These are phyloP conservation scores for Drosophila quadrilineata DNA, from an alignment of 1,140 invertebrate genomes.

Conservation along the genomic window DNA sequence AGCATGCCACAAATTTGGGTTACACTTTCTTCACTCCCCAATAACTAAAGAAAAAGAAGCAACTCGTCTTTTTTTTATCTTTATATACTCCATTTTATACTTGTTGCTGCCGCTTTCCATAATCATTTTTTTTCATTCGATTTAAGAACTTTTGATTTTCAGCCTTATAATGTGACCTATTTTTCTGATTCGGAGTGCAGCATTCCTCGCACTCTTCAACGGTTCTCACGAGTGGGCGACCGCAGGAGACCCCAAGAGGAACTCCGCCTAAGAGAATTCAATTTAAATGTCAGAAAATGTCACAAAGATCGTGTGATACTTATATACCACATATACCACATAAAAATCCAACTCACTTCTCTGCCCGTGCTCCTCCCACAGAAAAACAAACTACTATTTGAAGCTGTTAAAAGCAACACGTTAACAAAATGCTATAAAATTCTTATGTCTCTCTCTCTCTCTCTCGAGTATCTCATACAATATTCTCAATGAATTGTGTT, in stretches of 20 bases:
- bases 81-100: neutral
- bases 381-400: no score
- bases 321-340: no score
- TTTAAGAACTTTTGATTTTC: constrained; percentile 56
- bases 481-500: no score
- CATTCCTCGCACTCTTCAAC: constrained; percentile 8
- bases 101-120: no score
- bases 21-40: constrained; percentile 21
- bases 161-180: constrained; percentile 10
- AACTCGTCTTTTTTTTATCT: neutral
- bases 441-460: constrained; percentile 22
- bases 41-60: neutral
- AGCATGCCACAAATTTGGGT: constrained; percentile 27
- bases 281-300: constrained; percentile 57
- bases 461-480: no score
- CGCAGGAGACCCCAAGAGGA: no score
- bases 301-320: constrained; percentile 48
- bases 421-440: constrained; percentile 36
- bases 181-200: constrained; percentile 6
- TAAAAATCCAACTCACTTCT: no score
- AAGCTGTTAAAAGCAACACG: constrained; percentile 37
- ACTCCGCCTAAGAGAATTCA: constrained; percentile 1
- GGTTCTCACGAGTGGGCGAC: constrained; percentile 23
- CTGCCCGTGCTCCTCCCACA: no score
- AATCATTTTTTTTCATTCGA: constrained; percentile 41